Evolutionary conservation across 53 echinoderm and acorn worm genomes (phyloP).

Genomic region (Zoroaster sp.): DNA sequence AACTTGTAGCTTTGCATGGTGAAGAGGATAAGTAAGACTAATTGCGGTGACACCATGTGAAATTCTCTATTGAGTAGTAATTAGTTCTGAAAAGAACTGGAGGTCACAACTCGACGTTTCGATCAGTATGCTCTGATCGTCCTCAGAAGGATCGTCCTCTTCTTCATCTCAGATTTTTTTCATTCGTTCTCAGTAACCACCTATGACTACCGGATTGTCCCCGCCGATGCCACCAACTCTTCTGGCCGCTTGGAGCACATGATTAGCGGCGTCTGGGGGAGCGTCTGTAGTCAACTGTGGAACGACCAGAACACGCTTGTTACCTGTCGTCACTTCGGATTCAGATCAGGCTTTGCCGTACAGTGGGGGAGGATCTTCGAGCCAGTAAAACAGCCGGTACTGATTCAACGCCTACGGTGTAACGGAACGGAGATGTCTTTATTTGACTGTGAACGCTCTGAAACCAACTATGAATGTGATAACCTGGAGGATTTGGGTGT

Average conservation of each 20-base stretch:
- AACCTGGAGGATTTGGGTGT: neutral
- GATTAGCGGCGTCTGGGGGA: neutral
- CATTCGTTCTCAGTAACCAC: neutral
- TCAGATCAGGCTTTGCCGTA: neutral
- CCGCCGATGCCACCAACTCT: neutral
- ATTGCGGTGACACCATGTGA: too few relatives aligned
- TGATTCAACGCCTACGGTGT: neutral
- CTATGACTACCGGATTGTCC: neutral
- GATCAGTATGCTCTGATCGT: too few relatives aligned
- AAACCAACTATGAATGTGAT: neutral
- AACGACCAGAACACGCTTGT: neutral
- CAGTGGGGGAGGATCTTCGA: neutral
- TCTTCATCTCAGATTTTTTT: too few relatives aligned
- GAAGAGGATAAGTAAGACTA: too few relatives aligned
- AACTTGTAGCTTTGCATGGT: too few relatives aligned
- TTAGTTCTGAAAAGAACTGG: too few relatives aligned
- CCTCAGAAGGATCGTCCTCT: too few relatives aligned
- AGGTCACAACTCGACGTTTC: too few relatives aligned
- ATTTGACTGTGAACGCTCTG: neutral
- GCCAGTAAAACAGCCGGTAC: neutral
- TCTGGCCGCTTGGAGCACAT: neutral
- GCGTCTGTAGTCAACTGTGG: neutral
- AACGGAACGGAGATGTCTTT: neutral
- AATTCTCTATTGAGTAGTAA: too few relatives aligned
- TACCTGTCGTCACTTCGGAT: neutral